Evolutionary conservation across 2,888 invertebrate genomes (phyloP), one percentile per base, ranked within the genome.

Genomic region (Drosophila prolongata): DNA sequence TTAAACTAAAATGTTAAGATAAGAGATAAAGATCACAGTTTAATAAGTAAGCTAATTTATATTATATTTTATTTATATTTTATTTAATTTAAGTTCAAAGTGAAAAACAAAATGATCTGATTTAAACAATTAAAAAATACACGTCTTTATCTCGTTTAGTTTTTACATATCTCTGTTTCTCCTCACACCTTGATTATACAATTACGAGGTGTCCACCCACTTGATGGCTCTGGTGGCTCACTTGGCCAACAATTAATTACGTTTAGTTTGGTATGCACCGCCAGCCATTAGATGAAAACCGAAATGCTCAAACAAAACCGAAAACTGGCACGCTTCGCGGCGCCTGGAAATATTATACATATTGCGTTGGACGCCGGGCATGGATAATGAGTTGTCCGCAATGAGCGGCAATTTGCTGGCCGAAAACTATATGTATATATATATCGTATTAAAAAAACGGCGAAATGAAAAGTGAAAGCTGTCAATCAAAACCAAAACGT

Each of bases 241-340:
- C 52, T 52, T 65, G 65, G 67, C 60, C 70, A 70, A 53, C 62
- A 70, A 78, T 78, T 85, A 87, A 87, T 87, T 81, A 68, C 67
- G 79, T 76, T 61, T 71, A 53, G 77, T 70, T 81, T 84, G 73
- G 77, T 77, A 81, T 84, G 85, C 80, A 72, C 24, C 49, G 34
- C 76, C 44, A 37, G 40, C 3, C 38, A 57, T 66, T 59, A 50
- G 54, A 55, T 71, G 61, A 68, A 57, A 30, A 24, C 50, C 34
- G 16, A 50, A 62, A 34, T 54, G 55, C 58, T 54, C 46, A 60
- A 60, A 47, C 38, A 42, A 47, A 46, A 37, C 19, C 37, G 8
- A 61, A 49, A 42, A 43, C 37, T 68, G 69, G 62, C 65, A 65
- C 62, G 54, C 62, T 54, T 37, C n/a, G 60, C 43, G 50, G 49